phyloP scores from a whole-genome alignment of 2,888 invertebrate species.

The Diaprepes abbreviatus region DNA sequence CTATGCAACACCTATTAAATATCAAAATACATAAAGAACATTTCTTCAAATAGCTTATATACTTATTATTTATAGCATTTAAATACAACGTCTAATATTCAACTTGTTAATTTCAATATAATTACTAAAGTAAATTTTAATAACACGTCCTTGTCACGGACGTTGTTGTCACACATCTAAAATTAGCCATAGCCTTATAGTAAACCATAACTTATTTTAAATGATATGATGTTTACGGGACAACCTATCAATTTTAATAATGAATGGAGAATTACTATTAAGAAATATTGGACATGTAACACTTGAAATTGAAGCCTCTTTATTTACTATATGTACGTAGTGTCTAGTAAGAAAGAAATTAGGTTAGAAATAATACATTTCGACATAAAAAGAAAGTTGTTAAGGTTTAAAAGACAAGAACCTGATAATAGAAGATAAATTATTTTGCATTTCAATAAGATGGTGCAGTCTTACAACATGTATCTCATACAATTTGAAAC shows the following conservation, averaged over 20 bases:
- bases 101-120: slow-evolving; percentile 17
- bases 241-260: slow-evolving; percentile 18
- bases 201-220: slow-evolving; percentile 16
- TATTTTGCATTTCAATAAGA: no score
- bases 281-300: not conserved
- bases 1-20: no score
- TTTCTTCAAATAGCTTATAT: no score
- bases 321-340: not conserved
- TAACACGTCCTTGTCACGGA: slow-evolving; percentile 42
- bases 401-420: no score
- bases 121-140: slow-evolving; percentile 43
- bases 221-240: slow-evolving; percentile 3
- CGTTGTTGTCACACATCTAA: slow-evolving; percentile 42
- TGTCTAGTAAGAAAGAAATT: not conserved
- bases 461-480: not conserved
- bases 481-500: no score
- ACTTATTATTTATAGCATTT: no score
- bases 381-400: no score
- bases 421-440: no score
- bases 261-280: not conserved
- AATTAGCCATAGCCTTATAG: slow-evolving; percentile 30
- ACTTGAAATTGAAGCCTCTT: not conserved
- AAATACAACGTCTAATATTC: not conserved
- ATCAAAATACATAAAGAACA: no score
- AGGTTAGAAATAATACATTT: not conserved